Evolutionary conservation across 1,140 invertebrate species (phyloP).

Genomic region (Aplysia californica): DNA sequence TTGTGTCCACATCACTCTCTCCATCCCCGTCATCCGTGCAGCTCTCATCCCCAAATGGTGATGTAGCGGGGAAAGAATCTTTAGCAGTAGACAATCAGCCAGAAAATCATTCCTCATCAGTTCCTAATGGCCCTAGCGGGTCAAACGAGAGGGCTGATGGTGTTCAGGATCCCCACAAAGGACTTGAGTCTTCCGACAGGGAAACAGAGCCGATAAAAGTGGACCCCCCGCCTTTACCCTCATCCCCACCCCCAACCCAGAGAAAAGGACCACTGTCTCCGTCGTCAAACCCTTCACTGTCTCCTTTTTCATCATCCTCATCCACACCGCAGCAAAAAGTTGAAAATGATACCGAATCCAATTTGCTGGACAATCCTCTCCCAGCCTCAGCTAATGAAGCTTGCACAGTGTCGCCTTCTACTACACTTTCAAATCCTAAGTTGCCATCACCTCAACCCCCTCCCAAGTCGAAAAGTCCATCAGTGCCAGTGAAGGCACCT

Average conservation of each 20-base stretch:
- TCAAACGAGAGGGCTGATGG: background rate
- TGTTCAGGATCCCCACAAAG: background rate
- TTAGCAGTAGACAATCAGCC: background rate
- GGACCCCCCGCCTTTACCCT: constrained; percentile 1
- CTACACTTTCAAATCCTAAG: too few species aligned
- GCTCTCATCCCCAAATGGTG: background rate
- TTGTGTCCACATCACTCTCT: background rate
- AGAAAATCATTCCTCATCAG: background rate
- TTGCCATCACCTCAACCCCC: background rate
- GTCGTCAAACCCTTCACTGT: background rate
- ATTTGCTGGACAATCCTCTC: background rate
- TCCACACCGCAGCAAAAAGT: background rate
- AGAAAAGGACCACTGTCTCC: background rate
- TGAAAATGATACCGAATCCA: background rate
- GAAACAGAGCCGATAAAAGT: background rate
- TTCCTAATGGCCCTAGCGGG: background rate
- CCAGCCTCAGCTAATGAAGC: background rate
- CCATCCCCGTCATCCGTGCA: background rate
- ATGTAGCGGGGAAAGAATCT: background rate
- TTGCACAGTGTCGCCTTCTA: background rate
- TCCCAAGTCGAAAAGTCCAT: background rate
- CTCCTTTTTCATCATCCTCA: constrained; percentile 11
- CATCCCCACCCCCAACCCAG: background rate
- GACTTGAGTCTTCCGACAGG: background rate
- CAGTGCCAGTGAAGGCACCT: background rate